These are phyloP conservation scores for Podocnemis expansa DNA, from an alignment of 2,113 vertebrate genomes.

Conservation along the genomic window DNA sequence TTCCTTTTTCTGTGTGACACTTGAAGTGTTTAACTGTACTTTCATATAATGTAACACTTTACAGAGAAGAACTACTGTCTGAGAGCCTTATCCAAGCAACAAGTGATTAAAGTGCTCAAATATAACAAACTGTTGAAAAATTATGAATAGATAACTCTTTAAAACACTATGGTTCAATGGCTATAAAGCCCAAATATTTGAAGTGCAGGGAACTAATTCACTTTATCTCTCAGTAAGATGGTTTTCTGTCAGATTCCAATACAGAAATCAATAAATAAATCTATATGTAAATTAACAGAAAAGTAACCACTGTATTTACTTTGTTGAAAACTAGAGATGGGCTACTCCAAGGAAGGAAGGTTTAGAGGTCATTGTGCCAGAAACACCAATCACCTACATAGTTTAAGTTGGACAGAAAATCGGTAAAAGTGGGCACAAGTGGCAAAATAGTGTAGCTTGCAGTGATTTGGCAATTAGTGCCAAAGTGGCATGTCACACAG, in stretches of 20 bases:
- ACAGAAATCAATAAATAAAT: slow-evolving; percentile 23
- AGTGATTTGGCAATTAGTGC: neutral
- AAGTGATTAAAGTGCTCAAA: neutral
- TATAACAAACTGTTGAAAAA: neutral
- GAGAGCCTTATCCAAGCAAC: neutral
- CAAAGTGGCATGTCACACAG: neutral
- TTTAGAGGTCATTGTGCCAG: neutral
- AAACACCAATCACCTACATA: neutral
- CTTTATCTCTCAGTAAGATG: slow-evolving; percentile 9
- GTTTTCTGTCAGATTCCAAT: neutral
- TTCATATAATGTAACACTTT: neutral
- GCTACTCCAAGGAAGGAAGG: neutral
- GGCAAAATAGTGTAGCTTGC: neutral
- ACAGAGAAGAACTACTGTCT: neutral
- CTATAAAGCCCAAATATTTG: neutral
- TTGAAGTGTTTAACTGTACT: neutral
- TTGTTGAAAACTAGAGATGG: neutral
- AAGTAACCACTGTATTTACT: neutral
- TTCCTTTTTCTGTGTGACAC: neutral
- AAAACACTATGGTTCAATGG: neutral
- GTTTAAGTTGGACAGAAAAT: neutral
- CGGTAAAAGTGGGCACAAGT: neutral
- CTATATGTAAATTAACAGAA: slow-evolving; percentile 19
- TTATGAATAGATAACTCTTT: neutral
- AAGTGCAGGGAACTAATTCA: neutral